phyloP scores from a whole-genome alignment of 30 jellyfish, hydroid and myxozoan species.

The Chrysaora quinquecirrha region DNA sequence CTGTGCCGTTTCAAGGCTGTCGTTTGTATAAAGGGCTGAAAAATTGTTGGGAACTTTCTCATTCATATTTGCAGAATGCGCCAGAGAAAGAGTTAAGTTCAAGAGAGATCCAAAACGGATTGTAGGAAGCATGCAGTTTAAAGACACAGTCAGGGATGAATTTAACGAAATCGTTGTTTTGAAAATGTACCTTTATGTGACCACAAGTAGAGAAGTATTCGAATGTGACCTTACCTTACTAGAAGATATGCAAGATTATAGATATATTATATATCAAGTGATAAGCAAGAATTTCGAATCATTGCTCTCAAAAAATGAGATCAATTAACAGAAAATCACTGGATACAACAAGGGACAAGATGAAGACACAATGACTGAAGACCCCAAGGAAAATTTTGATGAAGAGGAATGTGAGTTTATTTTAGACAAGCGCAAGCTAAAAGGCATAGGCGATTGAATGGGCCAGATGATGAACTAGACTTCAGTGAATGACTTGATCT shows the following conservation, averaged over 20 bases:
- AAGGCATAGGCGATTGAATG: not conserved
- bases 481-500: not conserved
- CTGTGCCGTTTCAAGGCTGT: no score
- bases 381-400: not conserved
- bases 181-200: not conserved
- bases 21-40: no score
- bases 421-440: not conserved
- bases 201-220: not conserved
- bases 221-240: not conserved
- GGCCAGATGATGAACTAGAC: not conserved
- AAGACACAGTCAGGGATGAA: not conserved
- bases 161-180: not conserved
- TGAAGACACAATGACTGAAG: not conserved
- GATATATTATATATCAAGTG: no score
- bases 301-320: not conserved
- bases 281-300: not conserved
- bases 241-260: not conserved
- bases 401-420: not conserved
- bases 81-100: not conserved
- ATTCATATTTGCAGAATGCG: no score
- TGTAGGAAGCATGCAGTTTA: not conserved
- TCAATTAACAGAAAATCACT: not conserved
- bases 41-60: no score
- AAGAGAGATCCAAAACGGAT: not conserved
- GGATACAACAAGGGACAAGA: not conserved